Conservation (phyloP, 2,888 invertebrate species). For the Cynaeus angustus region DNA sequence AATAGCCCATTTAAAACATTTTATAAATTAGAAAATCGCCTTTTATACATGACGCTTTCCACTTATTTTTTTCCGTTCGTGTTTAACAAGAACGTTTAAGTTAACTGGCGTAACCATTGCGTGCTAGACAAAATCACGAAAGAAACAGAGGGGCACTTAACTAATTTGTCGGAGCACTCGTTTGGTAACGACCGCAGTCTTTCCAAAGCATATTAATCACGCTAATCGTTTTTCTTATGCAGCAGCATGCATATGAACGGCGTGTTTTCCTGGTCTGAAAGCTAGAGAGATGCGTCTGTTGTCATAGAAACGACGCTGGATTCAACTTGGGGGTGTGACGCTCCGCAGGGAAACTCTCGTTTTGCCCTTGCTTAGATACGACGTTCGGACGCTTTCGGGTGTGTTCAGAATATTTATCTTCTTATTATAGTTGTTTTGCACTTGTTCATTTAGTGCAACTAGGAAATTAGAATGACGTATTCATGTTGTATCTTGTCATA, state of each 20-base stretch:
- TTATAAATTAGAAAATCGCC: slow-evolving; percentile 16
- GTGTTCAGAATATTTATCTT: slow-evolving; percentile 20
- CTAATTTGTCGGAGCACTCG: slow-evolving; percentile 55
- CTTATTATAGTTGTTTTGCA: neutral
- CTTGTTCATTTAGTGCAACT: no score
- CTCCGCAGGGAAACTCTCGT: slow-evolving; percentile 27
- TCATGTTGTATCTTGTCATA: no score
- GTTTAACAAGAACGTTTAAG: slow-evolving; percentile 33
- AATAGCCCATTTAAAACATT: neutral
- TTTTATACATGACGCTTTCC: slow-evolving; percentile 22
- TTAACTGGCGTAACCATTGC: slow-evolving; percentile 52
- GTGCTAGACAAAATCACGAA: slow-evolving; percentile 56
- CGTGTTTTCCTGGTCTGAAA: slow-evolving; percentile 34
- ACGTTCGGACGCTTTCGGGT: slow-evolving; percentile 40
- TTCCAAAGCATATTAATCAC: slow-evolving; percentile 54
- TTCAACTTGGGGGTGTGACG: slow-evolving; percentile 59
- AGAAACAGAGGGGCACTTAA: slow-evolving; percentile 58
- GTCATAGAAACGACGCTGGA: slow-evolving; percentile 62
- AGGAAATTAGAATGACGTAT: no score
- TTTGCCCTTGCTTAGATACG: slow-evolving; percentile 34
- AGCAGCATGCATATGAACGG: slow-evolving; percentile 51
- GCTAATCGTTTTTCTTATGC: slow-evolving; percentile 56
- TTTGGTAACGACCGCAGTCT: slow-evolving; percentile 45
- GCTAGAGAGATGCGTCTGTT: slow-evolving; percentile 65
- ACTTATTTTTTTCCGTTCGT: slow-evolving; percentile 26